Base-by-base conservation (phyloP, 2,888 invertebrate genomes). In the Ariolimax columbianus region DNA sequence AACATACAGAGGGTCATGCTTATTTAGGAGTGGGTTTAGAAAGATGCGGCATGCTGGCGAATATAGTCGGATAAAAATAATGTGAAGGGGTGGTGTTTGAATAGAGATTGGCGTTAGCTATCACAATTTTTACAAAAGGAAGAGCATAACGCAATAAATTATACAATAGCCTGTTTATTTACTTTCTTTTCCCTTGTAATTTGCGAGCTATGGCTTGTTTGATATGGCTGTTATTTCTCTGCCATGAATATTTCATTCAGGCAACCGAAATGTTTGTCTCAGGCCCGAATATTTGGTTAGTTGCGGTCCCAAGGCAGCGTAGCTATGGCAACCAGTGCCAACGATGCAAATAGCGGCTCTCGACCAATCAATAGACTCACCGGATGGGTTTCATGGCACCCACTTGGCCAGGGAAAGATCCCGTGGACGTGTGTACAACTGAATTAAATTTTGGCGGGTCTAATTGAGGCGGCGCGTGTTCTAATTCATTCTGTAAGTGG, bases 281-380 rank as follows among this genome's bases (percentile, higher is more conserved):
- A 59, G 78, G 83, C 47, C 83, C 83, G 83, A 83, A 78, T 83
- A 83, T 83, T 83, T 83, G 83, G 83, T 83, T 83, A 83, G 83
- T 66, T 70, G 70, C 17, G 66, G 83, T 83, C 83, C 83, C 83
- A 83, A 51, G 78, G 78, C 78, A 78, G 77, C 83, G 83, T 83
- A 33, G 78, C 83, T 77, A 83, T 83, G 55, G 83, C 70, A 77
- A 83, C 83, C 55, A 30, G 66, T 30, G 70, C 68, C 70, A 63
- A 70, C 70, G 83, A 78, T 83, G 83, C 83, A 78, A 78, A 77
- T 83, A 78, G 83, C 77, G 77, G 83, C 38, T 66, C 55, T 66
- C 77, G 66, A 77, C 83, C 66, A 77, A 83, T 83, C 83, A 83
- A 83, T 83, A 75, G 77, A 33, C 72, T 40, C 36, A 33, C 81